phyloP scores from a whole-genome alignment of 2,888 invertebrate genomes.

The Pristionchus fissidentatus region DNA sequence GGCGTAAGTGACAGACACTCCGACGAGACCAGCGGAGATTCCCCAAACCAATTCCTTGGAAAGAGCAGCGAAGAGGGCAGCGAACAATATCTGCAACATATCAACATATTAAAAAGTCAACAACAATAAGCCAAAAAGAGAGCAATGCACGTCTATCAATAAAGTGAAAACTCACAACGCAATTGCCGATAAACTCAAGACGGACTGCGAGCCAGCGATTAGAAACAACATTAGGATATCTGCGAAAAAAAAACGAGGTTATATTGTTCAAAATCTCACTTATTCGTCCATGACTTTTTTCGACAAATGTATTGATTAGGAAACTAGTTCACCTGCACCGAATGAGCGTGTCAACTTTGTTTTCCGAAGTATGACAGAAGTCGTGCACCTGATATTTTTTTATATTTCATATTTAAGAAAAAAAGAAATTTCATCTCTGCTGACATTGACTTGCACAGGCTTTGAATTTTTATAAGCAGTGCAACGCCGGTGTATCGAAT shows the following conservation, averaged over 20 bases:
- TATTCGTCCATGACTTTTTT: not conserved
- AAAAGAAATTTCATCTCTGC: too few species aligned
- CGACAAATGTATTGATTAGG: not conserved
- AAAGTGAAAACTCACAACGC: slow-evolving; percentile 82
- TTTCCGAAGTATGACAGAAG: slow-evolving; percentile 20
- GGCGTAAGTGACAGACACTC: slow-evolving; percentile 79
- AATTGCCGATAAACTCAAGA: slow-evolving; percentile 94
- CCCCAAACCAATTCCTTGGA: slow-evolving; percentile 76
- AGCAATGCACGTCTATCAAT: not conserved
- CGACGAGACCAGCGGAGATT: slow-evolving; percentile 78
- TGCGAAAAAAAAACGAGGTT: not conserved
- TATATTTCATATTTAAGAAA: not conserved
- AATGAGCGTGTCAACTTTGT: slow-evolving; percentile 17
- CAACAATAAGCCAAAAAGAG: not conserved
- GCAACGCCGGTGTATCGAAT: too few species aligned
- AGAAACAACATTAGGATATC: slow-evolving; percentile 66
- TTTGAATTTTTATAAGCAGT: not conserved
- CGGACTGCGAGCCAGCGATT: slow-evolving; percentile 89
- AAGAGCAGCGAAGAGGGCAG: slow-evolving; percentile 90
- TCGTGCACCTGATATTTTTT: not conserved
- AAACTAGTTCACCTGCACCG: slow-evolving; percentile 1
- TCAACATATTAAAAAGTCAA: not conserved
- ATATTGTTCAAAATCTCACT: not conserved
- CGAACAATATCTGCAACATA: slow-evolving; percentile 83
- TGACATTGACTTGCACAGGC: too few species aligned